Evolutionary conservation across 1,140 invertebrate species (phyloP), one percentile per base, ranked within the genome.

Genomic region (Wasmannia auropunctata): DNA sequence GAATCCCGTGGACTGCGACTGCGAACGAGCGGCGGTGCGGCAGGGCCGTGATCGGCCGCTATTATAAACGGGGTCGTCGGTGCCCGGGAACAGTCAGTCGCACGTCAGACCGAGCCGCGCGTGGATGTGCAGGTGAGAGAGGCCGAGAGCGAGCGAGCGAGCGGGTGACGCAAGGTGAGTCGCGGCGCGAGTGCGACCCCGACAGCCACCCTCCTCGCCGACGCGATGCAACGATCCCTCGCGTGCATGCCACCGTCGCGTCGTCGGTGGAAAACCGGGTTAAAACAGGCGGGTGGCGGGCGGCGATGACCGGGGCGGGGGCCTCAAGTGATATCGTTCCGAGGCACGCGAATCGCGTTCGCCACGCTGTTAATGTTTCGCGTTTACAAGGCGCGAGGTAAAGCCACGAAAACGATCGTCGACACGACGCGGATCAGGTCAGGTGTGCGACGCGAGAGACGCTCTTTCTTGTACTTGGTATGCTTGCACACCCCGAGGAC

Each of bases 51-150:
- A 83, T 69, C 63, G 58, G n/a, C 2, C 67, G 43, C 86, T 85
- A 67, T 92, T 93, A 92, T 93, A 93, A 93, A 92, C 92, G 91
- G 91, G 76, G 88, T 65, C 76, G 88, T 19, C 31, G 80, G 86
- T 49, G 58, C 69, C 81, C 79, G 34, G 87, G 86, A 87, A 87
- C 85, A 87, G 90, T 86, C 91, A 93, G 92, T 93, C 40, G 86
- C 85, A 91, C 91, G 65, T 91, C 77, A 87, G 65, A 86, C 58
- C 88, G 90, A 91, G 87, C 85, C 83, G 67, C 76, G 83, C 37
- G 74, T 80, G 49, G 58, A n/a, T 85, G 85, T 65, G 76, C 77
- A 86, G 77, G 90, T 91, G 88, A 83, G 40, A 84, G 19, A 69
- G 63, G 5, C 40, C n/a, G 70, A 56, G 46, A 31, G 58, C n/a